A percentile compares a stretch with the other conserved stretches of the same genome.
Conservation (phyloP, 1,140 invertebrate species). For the Papilio glaucus region DNA sequence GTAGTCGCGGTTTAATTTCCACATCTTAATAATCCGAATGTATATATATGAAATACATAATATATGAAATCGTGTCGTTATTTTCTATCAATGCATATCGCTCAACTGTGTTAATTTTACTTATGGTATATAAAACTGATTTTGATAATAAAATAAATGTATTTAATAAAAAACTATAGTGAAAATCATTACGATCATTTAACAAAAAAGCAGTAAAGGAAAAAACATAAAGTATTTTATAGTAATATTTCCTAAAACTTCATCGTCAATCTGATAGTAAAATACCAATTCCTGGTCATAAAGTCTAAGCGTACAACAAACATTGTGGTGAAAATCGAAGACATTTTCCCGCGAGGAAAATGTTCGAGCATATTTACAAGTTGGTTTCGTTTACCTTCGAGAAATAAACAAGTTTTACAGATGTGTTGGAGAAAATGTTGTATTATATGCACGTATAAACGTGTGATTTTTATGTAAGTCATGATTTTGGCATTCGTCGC, state of each 20-base stretch:
- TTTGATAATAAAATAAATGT: no score
- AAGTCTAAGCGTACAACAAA: conserved; percentile 16
- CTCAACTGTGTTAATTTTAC: no score
- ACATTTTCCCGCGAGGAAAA: conserved; percentile 24
- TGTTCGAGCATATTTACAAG: conserved; percentile 21
- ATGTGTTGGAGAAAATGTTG: conserved; percentile 17
- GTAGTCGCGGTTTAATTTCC: no score
- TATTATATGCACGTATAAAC: conserved; percentile 35
- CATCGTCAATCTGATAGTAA: background rate
- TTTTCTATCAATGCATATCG: no score
- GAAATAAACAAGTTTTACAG: conserved; percentile 26
- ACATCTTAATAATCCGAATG: no score
- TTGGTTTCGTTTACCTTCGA: conserved; percentile 8
- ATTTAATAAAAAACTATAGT: no score
- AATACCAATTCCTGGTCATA: background rate
- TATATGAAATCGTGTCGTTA: no score
- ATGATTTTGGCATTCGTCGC: conserved; percentile 36
- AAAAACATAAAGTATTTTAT: background rate
- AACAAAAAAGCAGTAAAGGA: no score
- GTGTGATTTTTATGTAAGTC: conserved; percentile 38
- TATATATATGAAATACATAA: no score
- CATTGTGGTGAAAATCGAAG: background rate
- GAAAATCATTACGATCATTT: no score
- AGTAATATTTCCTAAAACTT: background rate
- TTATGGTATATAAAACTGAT: no score